Evolutionary conservation across 2,797 vertebrate species (phyloP).

Genomic region (Sebastolobus altivelis): DNA sequence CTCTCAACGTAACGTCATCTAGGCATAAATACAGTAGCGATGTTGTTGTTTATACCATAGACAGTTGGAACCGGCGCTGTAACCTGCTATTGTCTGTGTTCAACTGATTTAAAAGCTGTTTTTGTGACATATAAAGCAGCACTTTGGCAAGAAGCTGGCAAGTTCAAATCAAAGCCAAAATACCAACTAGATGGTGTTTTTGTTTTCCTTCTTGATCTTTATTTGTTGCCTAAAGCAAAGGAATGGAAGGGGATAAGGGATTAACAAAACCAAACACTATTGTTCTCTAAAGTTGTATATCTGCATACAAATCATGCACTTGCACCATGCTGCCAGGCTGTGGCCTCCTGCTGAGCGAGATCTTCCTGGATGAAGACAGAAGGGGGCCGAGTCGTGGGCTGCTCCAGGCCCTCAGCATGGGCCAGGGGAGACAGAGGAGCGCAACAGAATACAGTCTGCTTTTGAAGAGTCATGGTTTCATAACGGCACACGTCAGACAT

Average conservation of each 20-base stretch:
- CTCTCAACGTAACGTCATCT: too few species aligned
- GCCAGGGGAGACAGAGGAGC: conserved; percentile 85
- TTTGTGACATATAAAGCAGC: neutral
- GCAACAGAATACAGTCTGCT: conserved; percentile 81
- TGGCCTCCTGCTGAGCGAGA: conserved; percentile 88
- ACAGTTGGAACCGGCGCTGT: neutral
- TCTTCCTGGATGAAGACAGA: conserved; percentile 85
- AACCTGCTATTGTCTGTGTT: neutral
- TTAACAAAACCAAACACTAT: neutral
- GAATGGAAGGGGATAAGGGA: neutral
- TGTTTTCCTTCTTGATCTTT: neutral
- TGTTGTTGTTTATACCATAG: neutral
- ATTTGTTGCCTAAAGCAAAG: conserved; percentile 15
- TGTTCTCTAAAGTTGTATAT: conserved; percentile 20
- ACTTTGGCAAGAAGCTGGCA: neutral
- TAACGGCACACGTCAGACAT: conserved; percentile 67
- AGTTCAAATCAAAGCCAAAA: conserved; percentile 5
- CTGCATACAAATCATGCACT: conserved; percentile 29
- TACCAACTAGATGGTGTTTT: neutral
- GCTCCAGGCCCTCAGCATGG: conserved; percentile 88
- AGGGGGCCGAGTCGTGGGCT: conserved; percentile 78
- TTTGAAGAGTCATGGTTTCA: conserved; percentile 86
- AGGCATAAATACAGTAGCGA: too few species aligned
- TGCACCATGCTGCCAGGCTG: conserved; percentile 77
- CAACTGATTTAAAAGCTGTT: neutral